Percentiles rank a stretch among this genome's conserved stretches.
phyloP scores from a whole-genome alignment of 2,797 vertebrate genomes.

The Borostomias antarcticus region DNA sequence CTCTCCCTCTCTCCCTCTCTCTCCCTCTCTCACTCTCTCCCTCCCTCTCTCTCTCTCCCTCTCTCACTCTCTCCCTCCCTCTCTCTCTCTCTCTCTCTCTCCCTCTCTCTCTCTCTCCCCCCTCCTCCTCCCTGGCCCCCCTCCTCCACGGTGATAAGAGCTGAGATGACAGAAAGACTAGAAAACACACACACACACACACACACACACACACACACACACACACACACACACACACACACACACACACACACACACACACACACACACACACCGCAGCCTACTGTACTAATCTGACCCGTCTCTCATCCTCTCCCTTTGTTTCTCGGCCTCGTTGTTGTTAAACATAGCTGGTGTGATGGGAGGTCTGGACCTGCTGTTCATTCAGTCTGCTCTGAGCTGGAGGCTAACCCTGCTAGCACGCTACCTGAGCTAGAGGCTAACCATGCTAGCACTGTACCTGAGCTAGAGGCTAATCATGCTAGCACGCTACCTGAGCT shows the following conservation, averaged over 20 bases:
- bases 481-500: no score
- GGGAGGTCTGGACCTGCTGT: no score
- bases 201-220: neutral
- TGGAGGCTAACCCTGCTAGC: no score
- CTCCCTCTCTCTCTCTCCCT: conserved; percentile 1
- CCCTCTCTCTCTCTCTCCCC: neutral
- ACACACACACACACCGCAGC: neutral
- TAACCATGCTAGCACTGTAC: no score
- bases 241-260: neutral
- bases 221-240: neutral
- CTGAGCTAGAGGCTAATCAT: no score
- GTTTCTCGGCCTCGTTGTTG: no score
- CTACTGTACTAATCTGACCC: neutral
- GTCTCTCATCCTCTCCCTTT: no score
- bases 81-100: no score
- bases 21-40: no score
- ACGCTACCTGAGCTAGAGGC: no score
- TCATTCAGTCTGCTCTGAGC: no score
- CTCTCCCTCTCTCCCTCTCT: neutral
- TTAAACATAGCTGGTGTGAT: no score
- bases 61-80: neutral
- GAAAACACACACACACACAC: neutral
- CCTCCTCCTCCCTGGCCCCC: neutral
- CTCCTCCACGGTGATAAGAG: neutral
- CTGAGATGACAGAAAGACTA: conserved; percentile 4